phyloP scores from a whole-genome alignment of 2,888 invertebrate genomes.

The Ectemnius cavifrons region DNA sequence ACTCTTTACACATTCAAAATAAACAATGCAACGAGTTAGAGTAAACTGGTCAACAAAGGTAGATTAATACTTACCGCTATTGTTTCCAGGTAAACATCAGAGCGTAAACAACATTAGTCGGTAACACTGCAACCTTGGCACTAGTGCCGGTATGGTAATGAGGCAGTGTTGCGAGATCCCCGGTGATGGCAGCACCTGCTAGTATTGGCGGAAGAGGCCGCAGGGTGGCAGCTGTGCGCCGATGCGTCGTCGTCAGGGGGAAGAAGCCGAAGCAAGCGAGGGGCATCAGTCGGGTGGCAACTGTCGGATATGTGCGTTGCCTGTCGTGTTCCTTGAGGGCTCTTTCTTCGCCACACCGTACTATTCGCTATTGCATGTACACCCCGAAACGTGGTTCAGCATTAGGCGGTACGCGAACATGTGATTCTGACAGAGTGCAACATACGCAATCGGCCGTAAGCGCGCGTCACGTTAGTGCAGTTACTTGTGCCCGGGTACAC shows the following conservation, averaged over 20 bases:
- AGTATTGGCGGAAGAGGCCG: too few relatives aligned
- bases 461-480: constrained; percentile 50
- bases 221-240: constrained; percentile 24
- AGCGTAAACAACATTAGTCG: constrained; percentile 9
- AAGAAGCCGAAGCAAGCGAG: constrained; percentile 28
- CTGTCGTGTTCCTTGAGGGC: constrained; percentile 35
- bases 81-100: too few relatives aligned
- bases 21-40: too few relatives aligned
- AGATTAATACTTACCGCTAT: too few relatives aligned
- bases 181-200: too few relatives aligned
- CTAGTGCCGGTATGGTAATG: too few relatives aligned
- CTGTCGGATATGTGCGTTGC: constrained; percentile 66
- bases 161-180: too few relatives aligned
- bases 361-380: constrained; percentile 42
- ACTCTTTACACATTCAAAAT: too few relatives aligned
- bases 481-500: constrained; percentile 43
- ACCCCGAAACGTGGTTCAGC: constrained; percentile 42
- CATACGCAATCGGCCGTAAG: constrained; percentile 28
- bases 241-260: constrained; percentile 44
- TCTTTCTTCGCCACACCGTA: constrained; percentile 29
- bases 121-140: background rate
- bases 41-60: too few relatives aligned
- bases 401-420: constrained; percentile 61
- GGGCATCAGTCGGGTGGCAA: constrained; percentile 75
- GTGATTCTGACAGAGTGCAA: constrained; percentile 63